These are phyloP conservation scores for Schizaphis graminum DNA, from an alignment of 2,888 invertebrate species.

Conservation along the genomic window DNA sequence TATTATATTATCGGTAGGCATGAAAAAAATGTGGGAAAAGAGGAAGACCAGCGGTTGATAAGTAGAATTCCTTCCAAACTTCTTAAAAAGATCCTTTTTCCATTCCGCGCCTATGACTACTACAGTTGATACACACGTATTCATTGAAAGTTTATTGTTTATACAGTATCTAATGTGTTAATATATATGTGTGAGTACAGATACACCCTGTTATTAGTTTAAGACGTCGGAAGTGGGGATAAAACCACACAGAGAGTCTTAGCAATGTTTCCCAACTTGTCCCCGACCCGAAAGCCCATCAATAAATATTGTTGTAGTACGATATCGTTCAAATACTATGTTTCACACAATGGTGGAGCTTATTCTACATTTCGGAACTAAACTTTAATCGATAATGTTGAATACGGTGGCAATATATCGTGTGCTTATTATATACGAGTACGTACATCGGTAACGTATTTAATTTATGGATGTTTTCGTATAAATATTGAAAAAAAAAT, in stretches of 20 bases:
- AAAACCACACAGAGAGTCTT: conserved; percentile 19
- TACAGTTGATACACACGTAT: not conserved
- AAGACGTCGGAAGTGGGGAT: conserved; percentile 7
- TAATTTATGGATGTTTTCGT: not conserved
- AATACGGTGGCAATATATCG: not conserved
- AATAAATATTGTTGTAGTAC: conserved; percentile 45
- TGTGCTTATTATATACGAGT: not conserved
- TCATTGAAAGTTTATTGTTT: conserved; percentile 38
- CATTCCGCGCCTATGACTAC: not conserved
- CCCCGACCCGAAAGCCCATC: conserved; percentile 23
- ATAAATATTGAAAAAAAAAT: not conserved
- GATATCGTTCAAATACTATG: conserved; percentile 8
- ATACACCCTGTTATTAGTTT: conserved; percentile 51
- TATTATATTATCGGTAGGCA: too few relatives aligned
- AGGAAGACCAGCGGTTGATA: not conserved
- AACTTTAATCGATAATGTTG: not conserved
- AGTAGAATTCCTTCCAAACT: conserved; percentile 17
- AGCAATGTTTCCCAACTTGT: conserved; percentile 24
- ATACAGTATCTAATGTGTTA: conserved; percentile 34
- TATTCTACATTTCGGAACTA: not conserved
- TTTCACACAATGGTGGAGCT: not conserved
- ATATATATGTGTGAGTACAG: conserved; percentile 20
- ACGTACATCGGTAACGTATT: not conserved
- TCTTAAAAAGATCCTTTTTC: not conserved
- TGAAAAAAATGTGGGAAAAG: not conserved